phyloP scores from a whole-genome alignment of 1,140 invertebrate genomes.

The Acromyrmex charruanus region DNA sequence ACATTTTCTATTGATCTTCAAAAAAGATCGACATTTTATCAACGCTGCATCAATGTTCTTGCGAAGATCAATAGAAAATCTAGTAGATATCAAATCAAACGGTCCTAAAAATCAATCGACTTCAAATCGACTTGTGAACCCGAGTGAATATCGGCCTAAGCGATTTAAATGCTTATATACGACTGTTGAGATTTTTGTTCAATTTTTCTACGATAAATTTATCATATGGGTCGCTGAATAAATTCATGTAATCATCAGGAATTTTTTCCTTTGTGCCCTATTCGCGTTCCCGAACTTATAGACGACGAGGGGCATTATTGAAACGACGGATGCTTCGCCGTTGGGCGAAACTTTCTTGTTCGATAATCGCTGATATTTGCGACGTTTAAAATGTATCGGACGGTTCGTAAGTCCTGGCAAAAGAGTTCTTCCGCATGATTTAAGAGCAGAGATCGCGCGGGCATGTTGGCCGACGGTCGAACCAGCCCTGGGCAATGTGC shows the following conservation, averaged over 20 bases:
- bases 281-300: conserved; percentile 12
- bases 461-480: background rate
- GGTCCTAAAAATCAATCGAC: too few species aligned
- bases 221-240: background rate
- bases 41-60: too few species aligned
- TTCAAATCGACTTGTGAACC: too few species aligned
- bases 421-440: conserved; percentile 31
- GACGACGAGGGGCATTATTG: conserved; percentile 16
- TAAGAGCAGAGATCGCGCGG: conserved; percentile 29
- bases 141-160: too few species aligned
- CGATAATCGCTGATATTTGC: conserved; percentile 37
- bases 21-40: too few species aligned
- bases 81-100: too few species aligned
- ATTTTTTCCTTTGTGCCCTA: background rate
- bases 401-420: conserved; percentile 13
- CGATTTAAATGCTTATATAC: too few species aligned
- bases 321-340: background rate
- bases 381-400: conserved; percentile 22
- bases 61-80: too few species aligned
- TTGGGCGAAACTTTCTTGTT: conserved; percentile 20
- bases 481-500: background rate
- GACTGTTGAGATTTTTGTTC: background rate
- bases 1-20: too few species aligned
- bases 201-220: background rate
- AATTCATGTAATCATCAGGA: background rate